Evolutionary conservation across 2,888 invertebrate species (phyloP), one percentile per base, ranked within the genome.

Genomic region (Sussaba pulchella): DNA sequence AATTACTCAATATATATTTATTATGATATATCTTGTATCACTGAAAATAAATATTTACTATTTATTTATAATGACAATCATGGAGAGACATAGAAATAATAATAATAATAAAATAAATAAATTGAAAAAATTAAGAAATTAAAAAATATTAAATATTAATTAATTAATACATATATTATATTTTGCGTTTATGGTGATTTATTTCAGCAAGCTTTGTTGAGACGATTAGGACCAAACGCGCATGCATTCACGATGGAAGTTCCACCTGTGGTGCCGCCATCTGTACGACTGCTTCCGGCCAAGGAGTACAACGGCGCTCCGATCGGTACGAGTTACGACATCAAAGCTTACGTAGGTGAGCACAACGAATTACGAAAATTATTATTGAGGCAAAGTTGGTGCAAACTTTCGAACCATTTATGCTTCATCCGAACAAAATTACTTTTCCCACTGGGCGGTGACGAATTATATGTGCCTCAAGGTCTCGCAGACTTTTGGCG

Each of bases 301-400:
- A 97, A 98, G 92, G 96, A 97, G 89, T 98, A 98, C 93, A 96
- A 95, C 83, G 98, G 98, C 0, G 97, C 97, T 0, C 98, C 98
- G 0, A 97, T 98, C 66, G 98, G 98, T 9, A 98, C 97, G 63
- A 97, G 97, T 73, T 98, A 98, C 89, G 98, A 98, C 89, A 95
- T 98, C 61, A 94, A 97, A 88, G 96, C 97, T 83, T 98, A 96
- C 90, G 95, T 97, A 78, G 97, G 97, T 97, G 93, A 95, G 95
- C 93, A n/a, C n/a, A 66, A 52, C 26, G 19, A 71, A 3, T 47
- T 12, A 52, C 17, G 5, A 14, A 9, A 39, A 52, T 24, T 52
- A 19, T 24, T 52, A 19, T 50, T 6, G n/a, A 31, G 14, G n/a
- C 54, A 14, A 14, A 5, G n/a, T 14, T 17, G 21, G 12, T 24